These are phyloP conservation scores for Penaeus chinensis DNA, from an alignment of 1,140 invertebrate genomes.

Conservation along the genomic window DNA sequence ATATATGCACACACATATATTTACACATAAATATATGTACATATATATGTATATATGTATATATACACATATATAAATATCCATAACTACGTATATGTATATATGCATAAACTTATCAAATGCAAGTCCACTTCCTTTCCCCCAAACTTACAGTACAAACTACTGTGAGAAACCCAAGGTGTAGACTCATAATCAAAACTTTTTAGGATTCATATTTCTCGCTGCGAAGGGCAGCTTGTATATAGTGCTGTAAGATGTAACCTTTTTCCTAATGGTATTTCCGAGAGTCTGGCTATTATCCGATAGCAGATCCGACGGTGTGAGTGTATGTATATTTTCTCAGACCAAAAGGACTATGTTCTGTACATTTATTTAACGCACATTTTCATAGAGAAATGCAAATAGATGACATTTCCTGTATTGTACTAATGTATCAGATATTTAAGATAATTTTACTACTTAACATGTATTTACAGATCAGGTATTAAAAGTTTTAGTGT, in stretches of 20 bases:
- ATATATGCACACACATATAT: too few relatives aligned
- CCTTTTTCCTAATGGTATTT: conserved; percentile 39
- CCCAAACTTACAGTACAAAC: conserved; percentile 24
- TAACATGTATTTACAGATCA: conserved; percentile 59
- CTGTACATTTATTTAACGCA: conserved; percentile 58
- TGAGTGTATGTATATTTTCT: conserved; percentile 45
- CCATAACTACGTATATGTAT: too few relatives aligned
- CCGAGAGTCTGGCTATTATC: conserved; percentile 38
- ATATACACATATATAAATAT: too few relatives aligned
- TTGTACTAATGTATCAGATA: conserved; percentile 40
- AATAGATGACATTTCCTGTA: conserved; percentile 15
- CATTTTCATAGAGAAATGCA: conserved; percentile 30
- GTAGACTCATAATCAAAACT: conserved; percentile 55
- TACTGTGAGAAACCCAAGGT: conserved; percentile 48
- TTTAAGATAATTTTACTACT: conserved; percentile 59
- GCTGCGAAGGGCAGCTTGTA: background rate
- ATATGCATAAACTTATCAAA: background rate
- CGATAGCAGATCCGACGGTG: conserved; percentile 25
- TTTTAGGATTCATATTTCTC: conserved; percentile 15
- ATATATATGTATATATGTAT: too few relatives aligned
- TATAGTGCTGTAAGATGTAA: background rate
- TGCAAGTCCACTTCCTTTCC: background rate
- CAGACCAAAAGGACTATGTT: conserved; percentile 40
- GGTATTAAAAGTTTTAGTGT: conserved; percentile 55
- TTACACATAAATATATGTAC: too few relatives aligned